Conservation (phyloP, 2,888 invertebrate species). For the Molorchus minor region DNA sequence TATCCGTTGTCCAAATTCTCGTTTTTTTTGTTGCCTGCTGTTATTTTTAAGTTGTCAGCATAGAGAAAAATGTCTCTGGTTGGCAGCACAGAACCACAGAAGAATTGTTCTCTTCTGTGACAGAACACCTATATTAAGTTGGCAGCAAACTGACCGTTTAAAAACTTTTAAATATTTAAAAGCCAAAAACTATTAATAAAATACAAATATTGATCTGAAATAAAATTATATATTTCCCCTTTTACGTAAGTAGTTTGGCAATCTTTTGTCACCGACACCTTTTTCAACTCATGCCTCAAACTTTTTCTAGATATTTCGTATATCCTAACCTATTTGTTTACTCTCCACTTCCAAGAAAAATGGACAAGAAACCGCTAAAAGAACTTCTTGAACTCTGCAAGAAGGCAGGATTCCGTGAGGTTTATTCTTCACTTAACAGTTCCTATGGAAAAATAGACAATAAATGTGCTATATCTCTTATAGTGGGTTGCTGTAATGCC, state of each 20-base stretch:
- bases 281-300: not conserved
- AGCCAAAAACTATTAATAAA: slow-evolving; percentile 2
- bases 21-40: no score
- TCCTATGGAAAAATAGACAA: not conserved
- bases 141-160: slow-evolving; percentile 7
- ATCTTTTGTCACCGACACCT: not conserved
- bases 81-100: no score
- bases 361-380: slow-evolving; percentile 6
- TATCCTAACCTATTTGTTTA: slow-evolving; percentile 7
- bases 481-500: slow-evolving; percentile 21
- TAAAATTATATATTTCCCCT: not conserved
- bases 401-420: not conserved
- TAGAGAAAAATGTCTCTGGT: no score
- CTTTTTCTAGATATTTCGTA: not conserved
- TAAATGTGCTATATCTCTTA: not conserved
- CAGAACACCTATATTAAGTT: no score
- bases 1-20: no score
- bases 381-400: slow-evolving; percentile 8
- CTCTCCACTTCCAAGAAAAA: not conserved
- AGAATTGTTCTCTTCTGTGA: no score
- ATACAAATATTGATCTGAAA: slow-evolving; percentile 4
- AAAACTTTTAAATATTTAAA: slow-evolving; percentile 22
- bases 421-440: not conserved
- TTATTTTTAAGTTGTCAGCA: no score
- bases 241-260: not conserved